Evolutionary conservation across 1,140 invertebrate species (phyloP), one percentile per base, ranked within the genome.

Genomic region (Aleiodes sp.): DNA sequence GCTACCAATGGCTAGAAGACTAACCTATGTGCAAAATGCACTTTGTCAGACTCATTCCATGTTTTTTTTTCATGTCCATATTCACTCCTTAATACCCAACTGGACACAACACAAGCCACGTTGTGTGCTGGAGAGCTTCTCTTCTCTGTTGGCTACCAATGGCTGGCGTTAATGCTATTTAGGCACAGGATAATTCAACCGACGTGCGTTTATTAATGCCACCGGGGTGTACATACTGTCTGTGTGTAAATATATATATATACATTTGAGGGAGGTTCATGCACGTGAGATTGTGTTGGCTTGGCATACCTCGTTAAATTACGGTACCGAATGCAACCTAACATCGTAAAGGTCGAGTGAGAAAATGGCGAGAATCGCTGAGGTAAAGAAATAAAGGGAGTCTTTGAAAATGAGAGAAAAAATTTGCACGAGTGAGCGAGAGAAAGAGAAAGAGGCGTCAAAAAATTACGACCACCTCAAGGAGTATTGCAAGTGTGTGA

Each of bases 241-340:
- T 52, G 16, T 21, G 26, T 52, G 26, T 24, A 52, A 24, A 52
- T 21, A 52, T 9, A 24, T 21, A 52, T 52, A 52, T 24, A 52
- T 52, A 52, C 46, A 52, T 9, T 24, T 24, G 21, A 56, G 46
- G 14, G 12, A 37, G 24, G 21, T 10, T 43, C 37, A 29, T 43
- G 62, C n/a, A 64, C 28, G 37, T 41, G 62, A 46, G 39, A 64
- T 41, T 41, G 24, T 19, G 26, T 21, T 21, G 28, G 62, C 62
- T 41, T 41, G 37, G 62, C 37, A 64, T 64, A 46, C 39, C 62
- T 64, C 39, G 24, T 64, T 64, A 64, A 64, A 64, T 64, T 64
- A 64, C 62, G 62, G 62, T 64, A 64, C 62, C 62, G 24, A 64
- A 64, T 64, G 62, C 62, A 52, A 64, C 62, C 62, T 64, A 64